phyloP scores from a whole-genome alignment of 2,797 vertebrate genomes.

The Clarias fuscus region DNA sequence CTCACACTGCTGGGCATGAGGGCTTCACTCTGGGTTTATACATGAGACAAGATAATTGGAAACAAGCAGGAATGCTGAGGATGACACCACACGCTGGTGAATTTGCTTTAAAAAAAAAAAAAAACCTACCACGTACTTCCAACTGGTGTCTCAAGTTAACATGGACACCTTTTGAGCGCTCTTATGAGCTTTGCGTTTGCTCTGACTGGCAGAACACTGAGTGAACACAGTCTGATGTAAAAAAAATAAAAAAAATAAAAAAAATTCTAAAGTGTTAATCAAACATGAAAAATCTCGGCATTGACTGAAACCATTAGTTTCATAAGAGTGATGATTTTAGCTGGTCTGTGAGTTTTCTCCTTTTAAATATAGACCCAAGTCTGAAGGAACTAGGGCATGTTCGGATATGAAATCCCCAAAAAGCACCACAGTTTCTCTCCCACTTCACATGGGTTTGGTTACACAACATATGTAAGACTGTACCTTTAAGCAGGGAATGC shows the following conservation, averaged over 20 bases:
- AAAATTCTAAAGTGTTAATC: background rate
- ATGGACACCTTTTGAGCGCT: background rate
- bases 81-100: slow-evolving; percentile 11
- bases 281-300: slow-evolving; percentile 13
- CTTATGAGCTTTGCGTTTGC: slow-evolving; percentile 11
- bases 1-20: slow-evolving; percentile 2
- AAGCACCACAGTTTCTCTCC: slow-evolving; percentile 61
- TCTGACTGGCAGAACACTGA: slow-evolving; percentile 14
- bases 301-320: slow-evolving; percentile 26
- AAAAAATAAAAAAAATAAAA: background rate
- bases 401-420: slow-evolving; percentile 55
- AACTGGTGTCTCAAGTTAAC: background rate
- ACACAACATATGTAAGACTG: slow-evolving; percentile 85
- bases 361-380: slow-evolving; percentile 42
- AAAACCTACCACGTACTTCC: slow-evolving; percentile 19
- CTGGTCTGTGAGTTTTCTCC: slow-evolving; percentile 37
- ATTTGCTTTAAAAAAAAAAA: slow-evolving; percentile 2
- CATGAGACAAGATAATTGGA: background rate
- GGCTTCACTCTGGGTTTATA: slow-evolving; percentile 17
- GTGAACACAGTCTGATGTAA: background rate
- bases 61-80: slow-evolving; percentile 42
- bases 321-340: slow-evolving; percentile 28
- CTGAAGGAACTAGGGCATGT: slow-evolving; percentile 29
- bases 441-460: slow-evolving; percentile 70
- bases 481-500: slow-evolving; percentile 85